Conservation (phyloP, 2,113 vertebrate genomes). For the Rhineura floridana region DNA sequence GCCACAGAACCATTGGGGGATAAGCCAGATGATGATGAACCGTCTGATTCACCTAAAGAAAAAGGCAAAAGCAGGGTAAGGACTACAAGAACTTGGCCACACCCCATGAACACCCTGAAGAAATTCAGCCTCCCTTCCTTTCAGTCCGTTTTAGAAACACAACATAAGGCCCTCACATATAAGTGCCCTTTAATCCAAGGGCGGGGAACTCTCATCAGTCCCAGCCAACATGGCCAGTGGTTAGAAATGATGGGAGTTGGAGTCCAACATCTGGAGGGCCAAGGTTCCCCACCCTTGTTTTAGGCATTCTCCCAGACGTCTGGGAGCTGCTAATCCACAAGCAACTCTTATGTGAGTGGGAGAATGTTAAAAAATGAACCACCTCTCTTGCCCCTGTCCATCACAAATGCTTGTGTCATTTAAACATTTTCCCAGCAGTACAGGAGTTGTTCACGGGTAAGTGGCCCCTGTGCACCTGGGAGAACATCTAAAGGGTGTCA, state of each 20-base stretch:
- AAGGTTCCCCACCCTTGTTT: background rate
- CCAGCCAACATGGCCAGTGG: background rate
- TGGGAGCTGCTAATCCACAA: background rate
- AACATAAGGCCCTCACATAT: background rate
- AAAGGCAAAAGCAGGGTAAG: constrained; percentile 1
- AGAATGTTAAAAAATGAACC: background rate
- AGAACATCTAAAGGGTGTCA: background rate
- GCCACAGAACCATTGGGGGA: constrained; percentile 61
- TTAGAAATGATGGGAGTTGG: no score
- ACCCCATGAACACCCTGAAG: background rate
- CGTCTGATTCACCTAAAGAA: constrained; percentile 73
- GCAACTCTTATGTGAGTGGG: background rate
- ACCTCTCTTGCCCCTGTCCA: background rate
- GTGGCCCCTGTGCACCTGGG: background rate
- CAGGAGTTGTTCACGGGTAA: background rate
- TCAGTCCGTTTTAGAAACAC: background rate
- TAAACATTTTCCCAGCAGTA: background rate
- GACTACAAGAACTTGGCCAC: background rate
- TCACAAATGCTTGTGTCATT: background rate
- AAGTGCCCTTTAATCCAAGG: background rate
- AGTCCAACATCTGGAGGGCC: no score
- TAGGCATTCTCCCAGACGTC: background rate
- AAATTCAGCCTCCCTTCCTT: background rate
- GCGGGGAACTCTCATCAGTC: background rate
- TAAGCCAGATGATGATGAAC: constrained; percentile 58